Evolutionary conservation across 1,140 invertebrate genomes (phyloP).

Genomic region (Popillia japonica): DNA sequence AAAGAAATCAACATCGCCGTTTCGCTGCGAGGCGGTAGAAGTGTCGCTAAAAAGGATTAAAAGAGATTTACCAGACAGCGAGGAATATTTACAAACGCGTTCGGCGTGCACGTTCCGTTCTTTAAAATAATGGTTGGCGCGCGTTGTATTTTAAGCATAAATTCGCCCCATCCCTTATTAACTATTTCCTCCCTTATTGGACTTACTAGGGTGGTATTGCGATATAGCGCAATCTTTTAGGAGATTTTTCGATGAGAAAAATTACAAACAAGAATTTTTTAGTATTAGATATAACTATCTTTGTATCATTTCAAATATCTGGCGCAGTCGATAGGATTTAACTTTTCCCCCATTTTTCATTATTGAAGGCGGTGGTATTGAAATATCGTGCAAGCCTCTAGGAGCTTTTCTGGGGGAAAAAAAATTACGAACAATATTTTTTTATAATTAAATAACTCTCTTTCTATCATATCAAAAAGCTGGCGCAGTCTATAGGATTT

Average conservation of each 20-base stretch:
- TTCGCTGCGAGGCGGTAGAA: background rate
- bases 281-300: background rate
- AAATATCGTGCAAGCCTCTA: no score
- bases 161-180: background rate
- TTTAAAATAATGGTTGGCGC: background rate
- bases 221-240: background rate
- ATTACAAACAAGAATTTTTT: background rate
- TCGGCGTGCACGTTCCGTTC: background rate
- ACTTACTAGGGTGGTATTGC: no score
- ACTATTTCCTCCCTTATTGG: no score
- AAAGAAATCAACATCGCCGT: background rate
- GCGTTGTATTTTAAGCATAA: background rate
- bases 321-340: background rate
- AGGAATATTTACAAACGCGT: conserved; percentile 11
- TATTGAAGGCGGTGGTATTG: no score
- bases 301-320: background rate
- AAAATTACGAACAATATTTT: no score
- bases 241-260: background rate
- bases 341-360: no score
- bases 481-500: background rate
- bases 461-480: background rate
- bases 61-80: conserved; percentile 13
- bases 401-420: no score
- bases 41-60: conserved; percentile 18
- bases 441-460: no score